Conservation (phyloP, 2,797 vertebrate species). For the Botia kubotai region DNA sequence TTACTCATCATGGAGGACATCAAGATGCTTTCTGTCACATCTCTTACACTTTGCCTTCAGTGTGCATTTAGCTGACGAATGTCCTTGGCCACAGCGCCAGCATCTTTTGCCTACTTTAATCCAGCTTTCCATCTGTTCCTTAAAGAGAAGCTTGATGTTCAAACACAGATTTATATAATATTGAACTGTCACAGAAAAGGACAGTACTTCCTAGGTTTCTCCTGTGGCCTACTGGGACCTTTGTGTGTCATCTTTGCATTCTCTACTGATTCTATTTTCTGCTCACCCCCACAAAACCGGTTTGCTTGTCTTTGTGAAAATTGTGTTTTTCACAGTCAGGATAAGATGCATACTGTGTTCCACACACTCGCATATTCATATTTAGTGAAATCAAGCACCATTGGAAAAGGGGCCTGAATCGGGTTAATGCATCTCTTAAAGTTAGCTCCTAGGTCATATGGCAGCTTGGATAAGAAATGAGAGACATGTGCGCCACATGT, state of each 20-base stretch:
- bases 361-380: not conserved
- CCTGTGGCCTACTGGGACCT: not conserved
- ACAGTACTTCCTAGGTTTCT: not conserved
- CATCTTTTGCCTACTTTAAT: too few species aligned
- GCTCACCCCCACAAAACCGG: not conserved
- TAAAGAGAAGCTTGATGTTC: too few species aligned
- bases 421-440: not conserved
- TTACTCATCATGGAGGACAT: too few species aligned
- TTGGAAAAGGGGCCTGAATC: not conserved
- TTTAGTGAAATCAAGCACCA: not conserved
- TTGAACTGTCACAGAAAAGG: not conserved
- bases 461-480: not conserved
- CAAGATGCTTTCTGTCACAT: too few species aligned
- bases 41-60: too few species aligned
- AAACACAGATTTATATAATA: not conserved
- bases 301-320: not conserved
- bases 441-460: not conserved
- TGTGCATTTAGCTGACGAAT: not conserved
- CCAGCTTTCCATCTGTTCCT: too few species aligned
- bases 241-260: too few species aligned
- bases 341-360: not conserved
- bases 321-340: not conserved
- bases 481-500: not conserved
- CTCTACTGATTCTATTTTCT: not conserved
- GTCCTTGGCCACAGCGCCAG: not conserved